Evolutionary conservation across 2,113 vertebrate species (phyloP).

Genomic region (Perccottus glenii): DNA sequence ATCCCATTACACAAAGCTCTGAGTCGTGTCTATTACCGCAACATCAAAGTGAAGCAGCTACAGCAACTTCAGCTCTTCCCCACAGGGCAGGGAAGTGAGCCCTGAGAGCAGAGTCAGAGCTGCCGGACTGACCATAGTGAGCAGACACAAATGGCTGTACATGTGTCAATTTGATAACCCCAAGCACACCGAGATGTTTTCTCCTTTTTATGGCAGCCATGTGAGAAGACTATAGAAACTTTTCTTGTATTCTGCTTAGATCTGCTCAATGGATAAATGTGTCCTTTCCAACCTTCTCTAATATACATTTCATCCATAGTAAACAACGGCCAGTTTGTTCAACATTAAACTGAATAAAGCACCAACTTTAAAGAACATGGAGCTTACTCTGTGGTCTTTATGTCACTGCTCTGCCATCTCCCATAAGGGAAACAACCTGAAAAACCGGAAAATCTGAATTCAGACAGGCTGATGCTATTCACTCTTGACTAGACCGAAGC

Average conservation of each 20-base stretch:
- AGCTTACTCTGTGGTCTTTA: neutral
- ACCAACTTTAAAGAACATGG: neutral
- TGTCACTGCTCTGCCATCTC: neutral
- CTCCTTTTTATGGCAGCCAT: constrained; percentile 7
- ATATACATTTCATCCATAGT: neutral
- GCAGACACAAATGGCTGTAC: constrained; percentile 16
- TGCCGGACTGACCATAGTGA: constrained; percentile 1
- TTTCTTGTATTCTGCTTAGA: neutral
- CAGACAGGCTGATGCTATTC: neutral
- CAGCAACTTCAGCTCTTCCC: constrained; percentile 14
- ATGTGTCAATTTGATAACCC: constrained; percentile 24
- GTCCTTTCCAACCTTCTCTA: neutral
- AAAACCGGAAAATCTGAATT: constrained; percentile 10
- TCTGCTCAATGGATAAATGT: neutral
- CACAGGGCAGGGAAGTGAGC: constrained; percentile 26
- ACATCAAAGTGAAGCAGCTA: constrained; percentile 31
- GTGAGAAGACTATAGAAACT: neutral
- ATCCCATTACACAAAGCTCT: constrained; percentile 52
- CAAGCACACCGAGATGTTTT: neutral
- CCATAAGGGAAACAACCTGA: constrained; percentile 1
- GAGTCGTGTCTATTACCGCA: constrained; percentile 44
- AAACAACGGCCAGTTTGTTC: neutral
- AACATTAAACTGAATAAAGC: neutral
- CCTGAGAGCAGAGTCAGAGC: constrained; percentile 4
- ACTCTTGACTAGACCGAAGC: neutral